Evolutionary conservation across 2,888 invertebrate genomes (phyloP), one percentile per base, ranked within the genome.

Genomic region (Morpho helenor): DNA sequence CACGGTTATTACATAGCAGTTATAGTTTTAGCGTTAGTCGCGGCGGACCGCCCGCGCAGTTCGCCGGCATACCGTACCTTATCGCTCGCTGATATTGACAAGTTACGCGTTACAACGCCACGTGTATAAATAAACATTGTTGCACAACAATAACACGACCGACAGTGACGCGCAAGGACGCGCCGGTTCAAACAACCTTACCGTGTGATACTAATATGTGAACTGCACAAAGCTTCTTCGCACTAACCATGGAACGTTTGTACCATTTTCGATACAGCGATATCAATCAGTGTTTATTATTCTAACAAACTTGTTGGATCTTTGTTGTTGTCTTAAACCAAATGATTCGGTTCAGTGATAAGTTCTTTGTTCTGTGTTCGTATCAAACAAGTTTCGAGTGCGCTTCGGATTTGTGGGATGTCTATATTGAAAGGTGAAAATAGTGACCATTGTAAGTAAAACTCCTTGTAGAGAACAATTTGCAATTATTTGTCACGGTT

Each of bases 91-190:
- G 75, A 75, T 75, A 67, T 64, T 52, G 63, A 61, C 73, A 60
- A 63, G 60, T 65, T 64, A 72, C 74, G 76, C 79, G 79, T 77
- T 77, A 82, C 80, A 79, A 64, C 75, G 80, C 85, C 88, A 88
- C 89, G 89, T 89, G 88, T 87, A 82, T 83, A 84, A 87, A 82
- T 83, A 84, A 87, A 88, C 87, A 87, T 80, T 84, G 85, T 87
- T 83, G 86, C 87, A 86, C 87, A 87, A 88, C 85, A 87, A 88
- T 79, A 85, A 84, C 87, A 79, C 79, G 81, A 76, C 62, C 78
- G 70, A 63, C 71, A 70, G 65, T 72, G 75, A 72, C 73, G 74
- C 74, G 75, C 74, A 73, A 72, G 72, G 69, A 69, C 66, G 64
- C 65, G 56, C 39, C 52, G 56, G 44, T 57, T 56, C 39, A 53